Evolutionary conservation across 2,888 invertebrate genomes (phyloP).

Genomic region (Spilarctia lutea): DNA sequence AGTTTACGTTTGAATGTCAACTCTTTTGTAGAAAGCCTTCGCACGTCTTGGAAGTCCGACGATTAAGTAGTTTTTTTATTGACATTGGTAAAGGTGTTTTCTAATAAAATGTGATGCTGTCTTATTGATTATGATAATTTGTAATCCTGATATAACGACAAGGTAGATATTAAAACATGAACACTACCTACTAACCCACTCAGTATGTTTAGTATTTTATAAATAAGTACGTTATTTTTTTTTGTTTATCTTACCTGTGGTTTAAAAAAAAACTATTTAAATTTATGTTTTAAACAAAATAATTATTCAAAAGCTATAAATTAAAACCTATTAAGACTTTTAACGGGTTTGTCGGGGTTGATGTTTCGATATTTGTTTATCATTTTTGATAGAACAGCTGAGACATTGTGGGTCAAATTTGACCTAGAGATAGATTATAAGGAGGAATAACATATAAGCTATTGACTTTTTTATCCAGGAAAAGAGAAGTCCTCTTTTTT

Average conservation of each 20-base stretch:
- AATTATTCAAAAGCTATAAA: background rate
- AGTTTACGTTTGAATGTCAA: constrained; percentile 48
- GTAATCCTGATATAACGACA: constrained; percentile 31
- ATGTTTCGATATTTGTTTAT: background rate
- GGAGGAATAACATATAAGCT: no score
- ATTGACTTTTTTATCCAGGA: no score
- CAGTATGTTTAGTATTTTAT: constrained; percentile 8
- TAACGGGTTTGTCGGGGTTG: background rate
- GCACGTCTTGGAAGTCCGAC: constrained; percentile 22
- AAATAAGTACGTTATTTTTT: background rate
- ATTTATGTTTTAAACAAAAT: background rate
- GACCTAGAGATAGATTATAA: no score
- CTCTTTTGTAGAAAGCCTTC: constrained; percentile 37
- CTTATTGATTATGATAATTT: constrained; percentile 24
- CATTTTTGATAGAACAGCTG: background rate
- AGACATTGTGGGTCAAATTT: no score
- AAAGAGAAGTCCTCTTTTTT: no score
- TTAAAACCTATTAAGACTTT: background rate
- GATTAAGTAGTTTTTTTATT: constrained; percentile 40
- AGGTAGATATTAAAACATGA: constrained; percentile 9
- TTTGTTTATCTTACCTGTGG: background rate
- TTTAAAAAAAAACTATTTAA: background rate
- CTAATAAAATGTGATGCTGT: constrained; percentile 17
- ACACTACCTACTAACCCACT: background rate
- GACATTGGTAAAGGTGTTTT: constrained; percentile 16